A percentile compares a stretch with the other conserved stretches of the same genome.
Conservation (phyloP, 2,113 vertebrate genomes). For the Percina caprodes region DNA sequence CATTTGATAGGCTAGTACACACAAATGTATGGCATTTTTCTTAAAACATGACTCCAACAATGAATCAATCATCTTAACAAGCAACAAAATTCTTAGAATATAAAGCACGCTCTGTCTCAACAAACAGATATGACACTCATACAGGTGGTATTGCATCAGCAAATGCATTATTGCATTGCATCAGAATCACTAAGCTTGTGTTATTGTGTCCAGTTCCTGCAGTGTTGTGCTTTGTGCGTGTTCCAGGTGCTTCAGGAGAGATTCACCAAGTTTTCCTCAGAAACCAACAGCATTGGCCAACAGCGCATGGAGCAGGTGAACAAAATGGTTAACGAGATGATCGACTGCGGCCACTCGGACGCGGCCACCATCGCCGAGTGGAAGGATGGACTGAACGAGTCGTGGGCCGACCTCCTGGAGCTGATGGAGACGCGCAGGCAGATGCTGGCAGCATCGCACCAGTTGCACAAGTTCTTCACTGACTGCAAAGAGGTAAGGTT, state of each 20-base stretch:
- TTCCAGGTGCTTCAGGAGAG: constrained; percentile 90
- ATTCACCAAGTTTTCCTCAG: constrained; percentile 92
- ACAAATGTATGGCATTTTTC: no score
- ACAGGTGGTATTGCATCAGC: neutral
- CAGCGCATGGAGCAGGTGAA: constrained; percentile 91
- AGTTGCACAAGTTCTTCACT: constrained; percentile 94
- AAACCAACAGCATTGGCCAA: constrained; percentile 91
- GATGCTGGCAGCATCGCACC: constrained; percentile 91
- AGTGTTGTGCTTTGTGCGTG: constrained; percentile 8
- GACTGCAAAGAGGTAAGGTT: constrained; percentile 89
- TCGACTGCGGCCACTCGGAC: constrained; percentile 90
- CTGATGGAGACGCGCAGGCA: constrained; percentile 94
- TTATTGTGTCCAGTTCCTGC: constrained; percentile 4
- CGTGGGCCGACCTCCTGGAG: constrained; percentile 95
- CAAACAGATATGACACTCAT: neutral
- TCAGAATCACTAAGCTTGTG: neutral
- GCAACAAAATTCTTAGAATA: neutral
- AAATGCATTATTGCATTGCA: neutral
- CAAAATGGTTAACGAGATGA: constrained; percentile 91
- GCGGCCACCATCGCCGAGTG: constrained; percentile 93
- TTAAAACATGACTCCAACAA: no score
- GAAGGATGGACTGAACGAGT: constrained; percentile 95
- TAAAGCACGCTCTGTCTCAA: neutral
- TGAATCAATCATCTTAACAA: no score
- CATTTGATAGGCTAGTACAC: no score